phyloP scores from a whole-genome alignment of 2,113 vertebrate genomes.

The Atrichornis clamosus region DNA sequence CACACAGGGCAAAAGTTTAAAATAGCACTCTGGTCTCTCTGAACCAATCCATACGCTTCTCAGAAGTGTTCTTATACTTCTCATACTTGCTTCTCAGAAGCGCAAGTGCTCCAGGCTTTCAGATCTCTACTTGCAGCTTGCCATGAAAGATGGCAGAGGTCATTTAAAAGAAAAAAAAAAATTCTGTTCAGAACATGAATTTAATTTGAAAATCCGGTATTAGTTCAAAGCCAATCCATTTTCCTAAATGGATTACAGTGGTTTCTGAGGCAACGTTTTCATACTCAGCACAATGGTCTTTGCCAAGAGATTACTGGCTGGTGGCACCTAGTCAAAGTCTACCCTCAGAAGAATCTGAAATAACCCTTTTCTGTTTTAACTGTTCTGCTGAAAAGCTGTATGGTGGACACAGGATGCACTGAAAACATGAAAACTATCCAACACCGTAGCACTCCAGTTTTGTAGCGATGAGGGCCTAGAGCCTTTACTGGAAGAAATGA shows the following conservation, averaged over 20 bases:
- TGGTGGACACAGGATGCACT: background rate
- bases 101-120: background rate
- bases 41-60: background rate
- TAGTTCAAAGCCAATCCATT: conserved; percentile 14
- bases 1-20: conserved; percentile 1
- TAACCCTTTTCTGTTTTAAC: background rate
- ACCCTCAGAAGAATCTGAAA: background rate
- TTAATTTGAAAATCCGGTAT: conserved; percentile 8
- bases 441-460: background rate
- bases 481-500: background rate
- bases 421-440: background rate
- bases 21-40: background rate
- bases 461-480: background rate
- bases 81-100: background rate
- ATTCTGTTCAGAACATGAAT: background rate
- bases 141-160: background rate
- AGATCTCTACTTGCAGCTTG: background rate
- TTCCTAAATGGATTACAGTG: conserved; percentile 17
- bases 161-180: background rate
- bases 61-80: too few relatives aligned
- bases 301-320: background rate
- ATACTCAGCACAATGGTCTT: background rate
- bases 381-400: background rate
- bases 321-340: background rate
- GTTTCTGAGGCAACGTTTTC: conserved; percentile 26